Evolutionary conservation across 2,797 vertebrate genomes (phyloP).

Genomic region (Epinephelus awoara): DNA sequence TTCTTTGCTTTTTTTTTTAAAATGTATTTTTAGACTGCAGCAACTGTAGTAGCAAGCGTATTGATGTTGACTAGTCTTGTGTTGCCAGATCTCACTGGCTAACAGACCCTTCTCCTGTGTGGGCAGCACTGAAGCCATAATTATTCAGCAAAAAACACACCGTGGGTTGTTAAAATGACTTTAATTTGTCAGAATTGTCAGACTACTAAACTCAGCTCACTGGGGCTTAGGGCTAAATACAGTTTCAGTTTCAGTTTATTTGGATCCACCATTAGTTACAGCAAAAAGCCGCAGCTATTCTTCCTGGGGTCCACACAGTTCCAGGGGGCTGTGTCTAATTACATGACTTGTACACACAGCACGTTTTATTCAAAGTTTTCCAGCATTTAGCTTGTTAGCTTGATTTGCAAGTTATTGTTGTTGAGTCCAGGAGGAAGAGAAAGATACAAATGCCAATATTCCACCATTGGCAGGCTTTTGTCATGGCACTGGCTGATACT

Average conservation of each 20-base stretch:
- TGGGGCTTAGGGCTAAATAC: not conserved
- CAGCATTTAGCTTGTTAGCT: slow-evolving; percentile 13
- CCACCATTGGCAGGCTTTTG: not conserved
- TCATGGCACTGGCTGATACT: not conserved
- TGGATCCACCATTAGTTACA: too few relatives aligned
- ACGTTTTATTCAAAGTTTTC: slow-evolving; percentile 15
- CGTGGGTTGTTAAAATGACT: slow-evolving; percentile 14
- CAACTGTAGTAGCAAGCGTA: not conserved
- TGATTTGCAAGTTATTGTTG: not conserved
- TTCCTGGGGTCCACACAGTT: too few relatives aligned
- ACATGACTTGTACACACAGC: not conserved
- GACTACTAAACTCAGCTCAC: slow-evolving; percentile 3
- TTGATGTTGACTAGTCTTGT: slow-evolving; percentile 34
- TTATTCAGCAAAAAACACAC: slow-evolving; percentile 36
- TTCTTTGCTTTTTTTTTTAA: not conserved
- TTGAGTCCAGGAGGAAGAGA: slow-evolving; percentile 10
- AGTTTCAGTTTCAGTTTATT: too few relatives aligned
- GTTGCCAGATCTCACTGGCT: slow-evolving; percentile 1
- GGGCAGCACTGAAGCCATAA: not conserved
- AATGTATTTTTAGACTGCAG: not conserved
- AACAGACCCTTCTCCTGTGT: not conserved
- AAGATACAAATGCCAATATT: not conserved
- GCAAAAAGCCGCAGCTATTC: too few relatives aligned
- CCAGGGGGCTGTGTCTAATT: slow-evolving; percentile 32
- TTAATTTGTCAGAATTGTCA: slow-evolving; percentile 44